Percentiles rank a stretch among this genome's conserved stretches.
Evolutionary conservation across 2,888 invertebrate species (phyloP).

Genomic region (Corythucha ciliata): DNA sequence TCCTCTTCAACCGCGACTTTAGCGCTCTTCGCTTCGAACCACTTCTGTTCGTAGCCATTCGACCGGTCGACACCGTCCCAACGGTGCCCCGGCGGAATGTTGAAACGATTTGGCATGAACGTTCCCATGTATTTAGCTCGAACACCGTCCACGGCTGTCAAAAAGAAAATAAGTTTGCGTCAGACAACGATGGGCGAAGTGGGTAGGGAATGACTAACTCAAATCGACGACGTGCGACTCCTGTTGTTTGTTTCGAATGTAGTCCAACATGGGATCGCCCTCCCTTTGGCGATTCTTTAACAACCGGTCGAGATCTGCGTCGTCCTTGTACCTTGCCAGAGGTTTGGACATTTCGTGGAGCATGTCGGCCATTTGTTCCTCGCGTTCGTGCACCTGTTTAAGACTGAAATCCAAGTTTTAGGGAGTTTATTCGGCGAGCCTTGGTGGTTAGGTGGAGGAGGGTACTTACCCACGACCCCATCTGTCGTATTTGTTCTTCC

Average conservation of each 20-base stretch:
- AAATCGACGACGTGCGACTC: constrained; percentile 38
- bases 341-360: constrained; percentile 83
- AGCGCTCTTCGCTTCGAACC: constrained; percentile 68
- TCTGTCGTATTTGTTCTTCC: constrained; percentile 64
- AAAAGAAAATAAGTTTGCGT: not conserved
- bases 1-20: constrained; percentile 69
- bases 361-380: constrained; percentile 60
- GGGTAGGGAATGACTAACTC: constrained; percentile 6
- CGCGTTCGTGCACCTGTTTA: constrained; percentile 70
- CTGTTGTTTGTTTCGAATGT: constrained; percentile 64
- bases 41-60: constrained; percentile 88
- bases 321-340: constrained; percentile 78
- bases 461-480: constrained; percentile 70
- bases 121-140: constrained; percentile 62
- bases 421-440: not conserved
- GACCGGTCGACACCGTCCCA: constrained; percentile 99
- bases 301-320: constrained; percentile 73
- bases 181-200: not conserved
- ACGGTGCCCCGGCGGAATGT: constrained; percentile 83
- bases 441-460: not conserved
- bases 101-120: constrained; percentile 84
- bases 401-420: constrained; percentile 44
- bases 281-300: constrained; percentile 64
- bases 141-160: constrained; percentile 17
- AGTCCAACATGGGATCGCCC: constrained; percentile 91